Base-by-base conservation (phyloP, 1,140 invertebrate genomes). In the Hylaeus volcanicus region DNA sequence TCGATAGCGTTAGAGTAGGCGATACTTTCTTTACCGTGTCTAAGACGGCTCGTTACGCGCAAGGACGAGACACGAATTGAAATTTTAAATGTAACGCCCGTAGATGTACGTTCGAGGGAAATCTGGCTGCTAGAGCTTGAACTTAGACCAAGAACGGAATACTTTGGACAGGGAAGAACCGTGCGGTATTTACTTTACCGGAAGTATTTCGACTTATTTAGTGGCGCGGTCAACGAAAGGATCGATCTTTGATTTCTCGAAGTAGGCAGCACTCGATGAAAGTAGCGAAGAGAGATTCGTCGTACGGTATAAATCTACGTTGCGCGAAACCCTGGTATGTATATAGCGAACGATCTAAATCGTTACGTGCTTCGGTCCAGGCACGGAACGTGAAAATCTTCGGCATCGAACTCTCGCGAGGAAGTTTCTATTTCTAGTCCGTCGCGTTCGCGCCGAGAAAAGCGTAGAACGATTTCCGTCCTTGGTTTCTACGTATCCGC, bases 171-270 rank as follows among this genome's bases (percentile, higher is more conserved):
- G 39, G n/a, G 60, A 48, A 73, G 61, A 65, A 74, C 39, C 53
- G 15, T 58, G 51, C 26, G 51, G 70, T 61, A 79, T 79, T 74
- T 74, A 74, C 43, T 79, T 64, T 74, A 79, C 68, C 68, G 53
- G 3, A 58, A 79, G 61, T 73, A 65, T 79, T 74, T 65, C 12
- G 8, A 74, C 1, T 9, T 65, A 58, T 74, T 79, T 79, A 79
- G 55, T 48, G 45, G 45, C 45, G 39, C 37, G 3, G 53, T 55
- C 53, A 11, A 14, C 3, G 1, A 15, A 56, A 56, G 14, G 15
- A 51, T 51, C 51, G 51, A 51, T 11, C 9, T 51, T 51, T 51
- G 9, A 0, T 51, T 11, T 8, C 51, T 9, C 2, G 6, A 11
- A 1, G 11, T 11, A 51, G 51, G 43, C 43, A 45, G 43, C 43